Conservation (phyloP, 2,888 invertebrate genomes). For the Hirtodrosophila confusa region DNA sequence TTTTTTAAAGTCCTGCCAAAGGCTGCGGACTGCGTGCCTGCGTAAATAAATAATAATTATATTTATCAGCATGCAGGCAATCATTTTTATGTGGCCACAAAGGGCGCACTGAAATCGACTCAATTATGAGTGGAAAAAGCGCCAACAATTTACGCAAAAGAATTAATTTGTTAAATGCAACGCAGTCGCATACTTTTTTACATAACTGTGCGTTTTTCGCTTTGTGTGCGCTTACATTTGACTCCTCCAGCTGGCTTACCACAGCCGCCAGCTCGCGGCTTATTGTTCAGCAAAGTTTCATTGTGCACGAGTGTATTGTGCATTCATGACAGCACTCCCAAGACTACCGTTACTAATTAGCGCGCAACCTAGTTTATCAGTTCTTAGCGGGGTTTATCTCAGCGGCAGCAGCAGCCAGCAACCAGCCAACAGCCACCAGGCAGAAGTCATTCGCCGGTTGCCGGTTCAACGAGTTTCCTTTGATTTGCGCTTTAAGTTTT, state of each 20-base stretch:
- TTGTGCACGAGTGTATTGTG: conserved; percentile 61
- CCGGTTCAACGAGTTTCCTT: conserved; percentile 26
- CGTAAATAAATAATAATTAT: conserved; percentile 24
- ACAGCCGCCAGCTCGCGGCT: conserved; percentile 28
- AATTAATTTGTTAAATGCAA: conserved; percentile 13
- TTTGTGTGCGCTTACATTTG: conserved; percentile 1
- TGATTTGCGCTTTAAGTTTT: conserved; percentile 53
- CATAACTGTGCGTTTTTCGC: background rate
- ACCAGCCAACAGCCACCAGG: too few relatives aligned
- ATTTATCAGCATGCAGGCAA: conserved; percentile 14
- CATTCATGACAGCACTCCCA: conserved; percentile 62
- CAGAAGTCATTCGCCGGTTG: conserved; percentile 2
- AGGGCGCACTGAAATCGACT: conserved; percentile 8
- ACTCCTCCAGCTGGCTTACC: conserved; percentile 12
- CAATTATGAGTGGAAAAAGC: conserved; percentile 21
- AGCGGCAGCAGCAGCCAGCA: conserved; percentile 5
- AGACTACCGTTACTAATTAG: conserved; percentile 73
- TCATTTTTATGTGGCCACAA: conserved; percentile 16
- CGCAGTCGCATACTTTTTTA: too few relatives aligned
- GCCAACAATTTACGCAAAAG: background rate
- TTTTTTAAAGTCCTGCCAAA: conserved; percentile 1
- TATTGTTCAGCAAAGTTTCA: conserved; percentile 54
- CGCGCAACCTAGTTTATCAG: conserved; percentile 76
- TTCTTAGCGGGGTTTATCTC: conserved; percentile 59
- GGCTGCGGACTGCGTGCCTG: background rate